Percentiles rank a stretch among this genome's conserved stretches.
Evolutionary conservation across 37 sponge, comb jelly and placozoan genomes (phyloP).

Genomic region (Oscarella lobularis): DNA sequence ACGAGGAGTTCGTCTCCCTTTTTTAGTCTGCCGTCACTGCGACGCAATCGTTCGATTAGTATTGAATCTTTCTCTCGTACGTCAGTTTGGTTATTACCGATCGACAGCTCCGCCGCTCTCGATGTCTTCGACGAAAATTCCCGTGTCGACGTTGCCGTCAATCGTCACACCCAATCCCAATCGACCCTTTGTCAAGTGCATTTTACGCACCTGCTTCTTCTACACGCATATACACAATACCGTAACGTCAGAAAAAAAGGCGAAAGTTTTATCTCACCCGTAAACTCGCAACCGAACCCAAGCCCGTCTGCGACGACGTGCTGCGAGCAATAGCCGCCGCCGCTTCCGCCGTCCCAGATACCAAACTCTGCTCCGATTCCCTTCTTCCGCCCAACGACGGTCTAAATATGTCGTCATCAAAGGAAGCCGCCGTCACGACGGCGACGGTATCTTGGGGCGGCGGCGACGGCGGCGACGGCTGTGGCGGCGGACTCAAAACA

Average conservation of each 20-base stretch:
- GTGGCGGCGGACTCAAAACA: background rate
- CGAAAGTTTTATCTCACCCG: background rate
- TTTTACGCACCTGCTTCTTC: conserved; percentile 50
- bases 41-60: background rate
- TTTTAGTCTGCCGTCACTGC: background rate
- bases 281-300: background rate
- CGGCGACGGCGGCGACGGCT: background rate
- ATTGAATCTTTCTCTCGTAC: background rate
- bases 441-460: background rate
- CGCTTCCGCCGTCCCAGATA: conserved; percentile 31
- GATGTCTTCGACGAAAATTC: conserved; percentile 38
- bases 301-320: background rate
- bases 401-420: conserved; percentile 17
- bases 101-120: conserved; percentile 30
- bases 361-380: conserved; percentile 17
- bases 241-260: background rate
- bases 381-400: conserved; percentile 42
- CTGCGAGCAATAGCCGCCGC: conserved; percentile 38
- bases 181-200: conserved; percentile 39
- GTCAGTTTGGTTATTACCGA: conserved; percentile 23
- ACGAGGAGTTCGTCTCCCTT: conserved; percentile 24
- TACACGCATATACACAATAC: background rate
- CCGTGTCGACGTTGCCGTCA: conserved; percentile 50
- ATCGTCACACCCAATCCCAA: conserved; percentile 44
- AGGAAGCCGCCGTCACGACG: conserved; percentile 5